These are phyloP conservation scores for Lasiurus borealis DNA, from an alignment of 2,113 vertebrate species.

Conservation along the genomic window DNA sequence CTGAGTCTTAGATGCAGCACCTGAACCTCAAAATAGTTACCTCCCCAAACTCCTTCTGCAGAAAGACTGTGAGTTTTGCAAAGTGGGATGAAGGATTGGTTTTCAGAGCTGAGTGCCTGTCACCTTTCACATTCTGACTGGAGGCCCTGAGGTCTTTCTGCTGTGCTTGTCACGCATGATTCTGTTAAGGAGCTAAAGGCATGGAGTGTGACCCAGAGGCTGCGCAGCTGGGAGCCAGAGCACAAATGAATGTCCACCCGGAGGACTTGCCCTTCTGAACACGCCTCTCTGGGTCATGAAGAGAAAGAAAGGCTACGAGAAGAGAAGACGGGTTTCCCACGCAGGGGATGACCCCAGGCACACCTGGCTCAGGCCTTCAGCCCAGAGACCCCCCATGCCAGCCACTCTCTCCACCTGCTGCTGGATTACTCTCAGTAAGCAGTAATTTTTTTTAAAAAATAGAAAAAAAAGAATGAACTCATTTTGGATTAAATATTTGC, in stretches of 20 bases:
- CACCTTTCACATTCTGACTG: not conserved
- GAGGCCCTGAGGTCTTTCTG: not conserved
- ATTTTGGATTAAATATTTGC: conserved; percentile 48
- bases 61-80: not conserved
- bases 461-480: conserved; percentile 49
- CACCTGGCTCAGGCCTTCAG: not conserved
- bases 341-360: not conserved
- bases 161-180: not conserved
- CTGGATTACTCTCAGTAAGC: not conserved
- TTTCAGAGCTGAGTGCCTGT: not conserved
- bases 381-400: rapidly evolving
- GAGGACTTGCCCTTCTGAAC: not conserved
- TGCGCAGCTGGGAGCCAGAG: not conserved
- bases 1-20: not conserved
- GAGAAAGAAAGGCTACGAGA: not conserved
- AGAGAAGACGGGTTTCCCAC: not conserved
- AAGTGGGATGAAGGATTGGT: not conserved
- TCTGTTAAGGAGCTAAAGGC: not conserved
- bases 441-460: not conserved
- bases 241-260: not conserved
- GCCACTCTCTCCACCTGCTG: not conserved
- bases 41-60: not conserved
- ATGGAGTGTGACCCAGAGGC: not conserved
- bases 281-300: not conserved
- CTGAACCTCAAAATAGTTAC: not conserved